A percentile compares a stretch with the other conserved stretches of the same genome.
These are phyloP conservation scores for Dolichoris vasculosae DNA, from an alignment of 1,140 invertebrate species.

Conservation along the genomic window DNA sequence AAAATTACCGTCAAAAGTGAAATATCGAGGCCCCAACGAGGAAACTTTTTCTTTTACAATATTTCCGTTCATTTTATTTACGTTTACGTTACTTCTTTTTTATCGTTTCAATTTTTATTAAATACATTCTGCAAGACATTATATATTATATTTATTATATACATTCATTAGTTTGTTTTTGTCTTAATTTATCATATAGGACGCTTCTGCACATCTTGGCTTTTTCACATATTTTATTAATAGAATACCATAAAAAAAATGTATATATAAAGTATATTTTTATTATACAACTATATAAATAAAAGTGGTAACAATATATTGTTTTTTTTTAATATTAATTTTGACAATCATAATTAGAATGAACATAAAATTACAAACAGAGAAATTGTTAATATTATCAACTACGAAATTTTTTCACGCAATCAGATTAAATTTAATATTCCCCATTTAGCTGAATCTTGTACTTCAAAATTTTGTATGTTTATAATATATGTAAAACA, in stretches of 20 bases:
- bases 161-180: slow-evolving; percentile 61
- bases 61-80: slow-evolving; percentile 1
- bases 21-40: slow-evolving; percentile 16
- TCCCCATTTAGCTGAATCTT: too few relatives aligned
- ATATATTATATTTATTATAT: slow-evolving; percentile 65
- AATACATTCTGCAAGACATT: slow-evolving; percentile 69
- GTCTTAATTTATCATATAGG: slow-evolving; percentile 56
- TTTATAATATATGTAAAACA: too few relatives aligned
- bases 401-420: too few relatives aligned
- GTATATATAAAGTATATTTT: slow-evolving; percentile 1
- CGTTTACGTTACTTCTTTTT: not conserved
- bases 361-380: slow-evolving; percentile 14
- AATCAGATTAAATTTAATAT: too few relatives aligned
- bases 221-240: slow-evolving; percentile 16
- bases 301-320: slow-evolving; percentile 23
- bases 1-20: not conserved
- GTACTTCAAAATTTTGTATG: too few relatives aligned
- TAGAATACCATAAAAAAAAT: slow-evolving; percentile 14
- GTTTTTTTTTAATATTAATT: slow-evolving; percentile 10
- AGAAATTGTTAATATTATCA: too few relatives aligned
- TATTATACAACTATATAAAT: slow-evolving; percentile 27
- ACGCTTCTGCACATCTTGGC: slow-evolving; percentile 46
- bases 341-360: not conserved
- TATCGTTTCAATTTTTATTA: slow-evolving; percentile 59
- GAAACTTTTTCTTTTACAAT: slow-evolving; percentile 28